Evolutionary conservation across 2,113 vertebrate genomes (phyloP).

Genomic region (Toxotes jaculatrix): DNA sequence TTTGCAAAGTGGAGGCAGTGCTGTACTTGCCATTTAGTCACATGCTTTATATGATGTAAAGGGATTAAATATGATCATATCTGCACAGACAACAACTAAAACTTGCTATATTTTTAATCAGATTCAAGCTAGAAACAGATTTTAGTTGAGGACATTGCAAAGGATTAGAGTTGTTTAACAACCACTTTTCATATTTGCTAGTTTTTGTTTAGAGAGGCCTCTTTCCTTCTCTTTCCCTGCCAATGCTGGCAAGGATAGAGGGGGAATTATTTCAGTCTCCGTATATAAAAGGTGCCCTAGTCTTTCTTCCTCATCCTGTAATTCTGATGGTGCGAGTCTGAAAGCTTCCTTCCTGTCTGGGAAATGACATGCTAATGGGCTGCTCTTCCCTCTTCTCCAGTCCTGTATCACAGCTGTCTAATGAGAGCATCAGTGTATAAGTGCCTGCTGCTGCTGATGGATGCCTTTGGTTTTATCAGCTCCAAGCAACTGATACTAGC

Average conservation of each 20-base stretch:
- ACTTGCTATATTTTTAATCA: conserved; percentile 24
- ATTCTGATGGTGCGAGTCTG: conserved; percentile 63
- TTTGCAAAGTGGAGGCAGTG: neutral
- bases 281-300: conserved; percentile 50
- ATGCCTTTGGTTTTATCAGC: conserved; percentile 70
- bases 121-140: neutral
- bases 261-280: conserved; percentile 41
- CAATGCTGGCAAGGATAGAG: conserved; percentile 33
- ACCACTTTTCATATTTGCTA: neutral
- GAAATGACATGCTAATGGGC: conserved; percentile 77
- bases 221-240: conserved; percentile 18
- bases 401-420: conserved; percentile 77
- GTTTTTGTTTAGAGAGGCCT: conserved; percentile 42
- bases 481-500: conserved; percentile 52
- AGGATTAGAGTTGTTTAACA: conserved; percentile 1
- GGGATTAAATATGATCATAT: neutral
- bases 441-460: conserved; percentile 69
- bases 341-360: conserved; percentile 83
- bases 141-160: neutral
- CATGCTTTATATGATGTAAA: neutral
- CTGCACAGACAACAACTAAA: conserved; percentile 16
- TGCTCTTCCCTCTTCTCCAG: conserved; percentile 55
- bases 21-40: neutral
- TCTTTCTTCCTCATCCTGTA: conserved; percentile 67
- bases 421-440: conserved; percentile 71